Evolutionary conservation across 2,888 invertebrate species (phyloP).

Genomic region (Tetragnatha montana): DNA sequence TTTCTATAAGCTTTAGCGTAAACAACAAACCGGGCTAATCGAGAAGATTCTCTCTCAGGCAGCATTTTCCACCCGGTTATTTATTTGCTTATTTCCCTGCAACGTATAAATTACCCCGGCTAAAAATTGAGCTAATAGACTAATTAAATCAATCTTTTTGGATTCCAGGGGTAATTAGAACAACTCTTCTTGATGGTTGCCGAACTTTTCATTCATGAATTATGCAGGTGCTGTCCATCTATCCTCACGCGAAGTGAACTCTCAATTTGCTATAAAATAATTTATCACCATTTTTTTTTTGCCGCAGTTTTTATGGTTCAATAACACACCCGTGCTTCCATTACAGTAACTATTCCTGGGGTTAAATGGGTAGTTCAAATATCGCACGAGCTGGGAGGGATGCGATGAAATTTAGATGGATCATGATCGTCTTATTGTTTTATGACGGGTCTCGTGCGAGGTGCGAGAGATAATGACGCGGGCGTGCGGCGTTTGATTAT

Average conservation of each 20-base stretch:
- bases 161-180: slow-evolving; percentile 55
- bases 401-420: slow-evolving; percentile 44
- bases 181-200: slow-evolving; percentile 43
- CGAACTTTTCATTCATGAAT: slow-evolving; percentile 46
- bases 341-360: slow-evolving; percentile 49
- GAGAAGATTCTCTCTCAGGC: slow-evolving; percentile 9
- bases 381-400: slow-evolving; percentile 43
- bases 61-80: slow-evolving; percentile 10
- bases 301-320: slow-evolving; percentile 10
- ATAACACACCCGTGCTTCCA: not conserved
- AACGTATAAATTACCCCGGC: slow-evolving; percentile 44
- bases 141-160: slow-evolving; percentile 63
- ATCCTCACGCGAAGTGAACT: slow-evolving; percentile 53
- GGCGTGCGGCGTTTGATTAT: slow-evolving; percentile 40
- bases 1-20: slow-evolving; percentile 26
- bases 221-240: slow-evolving; percentile 32
- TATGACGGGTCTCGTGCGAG: slow-evolving; percentile 18
- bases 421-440: slow-evolving; percentile 52
- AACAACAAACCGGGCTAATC: slow-evolving; percentile 43
- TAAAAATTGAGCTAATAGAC: slow-evolving; percentile 52
- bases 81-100: not conserved
- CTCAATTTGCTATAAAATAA: slow-evolving; percentile 64
- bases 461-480: slow-evolving; percentile 34
- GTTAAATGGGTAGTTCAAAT: slow-evolving; percentile 55
- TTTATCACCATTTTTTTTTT: slow-evolving; percentile 53